phyloP scores from a whole-genome alignment of 1,140 invertebrate species.

The Phymorhynchus buccinoides region DNA sequence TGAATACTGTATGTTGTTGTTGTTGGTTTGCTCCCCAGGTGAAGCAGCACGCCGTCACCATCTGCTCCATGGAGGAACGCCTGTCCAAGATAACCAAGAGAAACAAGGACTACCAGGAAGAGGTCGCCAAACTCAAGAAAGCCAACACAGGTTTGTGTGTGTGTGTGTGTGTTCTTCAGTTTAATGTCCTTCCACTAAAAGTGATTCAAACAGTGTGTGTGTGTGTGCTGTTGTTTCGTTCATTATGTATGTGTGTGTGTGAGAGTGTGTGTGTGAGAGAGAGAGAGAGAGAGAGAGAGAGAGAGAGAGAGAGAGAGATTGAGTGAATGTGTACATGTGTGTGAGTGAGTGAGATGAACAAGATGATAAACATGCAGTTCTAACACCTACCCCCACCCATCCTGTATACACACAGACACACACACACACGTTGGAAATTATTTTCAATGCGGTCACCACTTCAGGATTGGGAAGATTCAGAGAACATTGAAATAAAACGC shows the following conservation, averaged over 20 bases:
- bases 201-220: background rate
- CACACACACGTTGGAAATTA: too few relatives aligned
- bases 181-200: too few relatives aligned
- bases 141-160: slow-evolving; percentile 59
- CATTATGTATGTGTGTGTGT: background rate
- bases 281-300: too few relatives aligned
- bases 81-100: slow-evolving; percentile 68
- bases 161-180: background rate
- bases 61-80: slow-evolving; percentile 73
- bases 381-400: too few relatives aligned
- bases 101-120: slow-evolving; percentile 66
- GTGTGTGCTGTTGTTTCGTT: background rate
- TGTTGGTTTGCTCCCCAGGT: slow-evolving; percentile 48
- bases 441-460: too few relatives aligned
- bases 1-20: too few relatives aligned
- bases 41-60: slow-evolving; percentile 71
- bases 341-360: background rate
- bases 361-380: too few relatives aligned
- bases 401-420: too few relatives aligned
- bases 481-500: too few relatives aligned
- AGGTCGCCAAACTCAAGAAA: slow-evolving; percentile 63
- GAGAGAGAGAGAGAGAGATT: too few relatives aligned
- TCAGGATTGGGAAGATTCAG: too few relatives aligned
- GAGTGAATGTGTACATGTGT: too few relatives aligned
- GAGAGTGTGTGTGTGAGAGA: background rate